Evolutionary conservation across 2,797 vertebrate species (phyloP), one percentile per base, ranked within the genome.

Genomic region (Eospalax fontanierii): DNA sequence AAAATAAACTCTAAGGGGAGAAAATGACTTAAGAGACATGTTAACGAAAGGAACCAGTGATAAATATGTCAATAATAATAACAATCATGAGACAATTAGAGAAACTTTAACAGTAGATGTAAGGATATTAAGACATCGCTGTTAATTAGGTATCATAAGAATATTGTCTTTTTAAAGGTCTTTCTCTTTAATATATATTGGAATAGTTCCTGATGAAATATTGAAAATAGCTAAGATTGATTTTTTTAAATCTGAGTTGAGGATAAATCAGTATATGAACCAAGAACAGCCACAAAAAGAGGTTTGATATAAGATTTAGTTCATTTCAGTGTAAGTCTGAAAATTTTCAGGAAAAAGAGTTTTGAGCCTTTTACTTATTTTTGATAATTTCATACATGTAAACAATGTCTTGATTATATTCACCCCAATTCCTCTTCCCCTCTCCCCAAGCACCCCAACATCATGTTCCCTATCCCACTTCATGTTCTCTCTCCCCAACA

Each of bases 261-360:
- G 30, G 3, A 2, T 57, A 59, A 35, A 59, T 26, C 73, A 18
- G 30, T 3, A 40, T 11, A 22, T 38, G 6, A 94, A 65, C 59
- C 5, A 73, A 80, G 61, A 91, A 30, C n/a, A 26, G 4, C 12
- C 18, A 82, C 28, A n/a, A 54, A 76, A 22, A 22, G 43, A 89
- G 16, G 59, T 22, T 43, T 24, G 83, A 5, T 38, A 22, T 28
- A 24, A 16, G 19, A 71, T 65, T 63, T 46, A 50, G 57, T 80
- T 22, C 6, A 46, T 76, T 94, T 93, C 76, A 35, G n/a, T 75
- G 7, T 26, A 7, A 43, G 10, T 70, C 70, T 76, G 22, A 35
- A 43, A 33, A 21, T 46, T 95, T 90, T 90, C 73, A 38, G 30
- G 28, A 90, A 38, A 40, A 92, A 66, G 89, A n/a, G 9, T 70